Conservation (phyloP, 2,797 vertebrate genomes). For the Chromobotia macracanthus region DNA sequence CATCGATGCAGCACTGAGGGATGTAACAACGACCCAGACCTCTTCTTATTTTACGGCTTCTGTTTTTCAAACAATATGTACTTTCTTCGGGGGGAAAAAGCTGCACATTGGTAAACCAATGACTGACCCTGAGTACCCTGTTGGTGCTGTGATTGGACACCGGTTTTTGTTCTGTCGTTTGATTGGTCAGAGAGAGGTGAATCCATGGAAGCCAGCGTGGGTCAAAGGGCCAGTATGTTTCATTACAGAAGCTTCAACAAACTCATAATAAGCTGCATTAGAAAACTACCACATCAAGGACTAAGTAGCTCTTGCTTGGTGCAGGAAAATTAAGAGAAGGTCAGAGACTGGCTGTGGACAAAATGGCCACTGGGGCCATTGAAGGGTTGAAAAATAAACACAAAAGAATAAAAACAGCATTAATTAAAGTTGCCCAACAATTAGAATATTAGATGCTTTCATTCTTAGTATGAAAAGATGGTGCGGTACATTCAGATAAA, state of each 20-base stretch:
- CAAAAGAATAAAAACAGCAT: slow-evolving; percentile 51
- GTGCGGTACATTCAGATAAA: slow-evolving; percentile 69
- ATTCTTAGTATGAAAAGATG: slow-evolving; percentile 44
- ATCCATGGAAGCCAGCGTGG: not conserved
- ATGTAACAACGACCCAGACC: slow-evolving; percentile 43
- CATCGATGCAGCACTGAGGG: slow-evolving; percentile 59
- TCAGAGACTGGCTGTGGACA: slow-evolving; percentile 17
- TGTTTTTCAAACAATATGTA: slow-evolving; percentile 9
- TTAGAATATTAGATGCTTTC: slow-evolving; percentile 59
- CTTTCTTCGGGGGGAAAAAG: not conserved
- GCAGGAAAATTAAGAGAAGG: slow-evolving; percentile 1
- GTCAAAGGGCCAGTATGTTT: not conserved
- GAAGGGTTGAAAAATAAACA: not conserved
- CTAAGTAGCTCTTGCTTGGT: slow-evolving; percentile 10
- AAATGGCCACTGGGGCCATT: slow-evolving; percentile 7
- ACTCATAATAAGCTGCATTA: not conserved
- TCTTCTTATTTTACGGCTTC: slow-evolving; percentile 13
- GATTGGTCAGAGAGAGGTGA: slow-evolving; percentile 11
- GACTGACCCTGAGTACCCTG: slow-evolving; percentile 2
- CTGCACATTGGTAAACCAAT: not conserved
- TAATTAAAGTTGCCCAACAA: slow-evolving; percentile 60
- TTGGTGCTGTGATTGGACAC: slow-evolving; percentile 14
- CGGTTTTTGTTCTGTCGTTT: not conserved
- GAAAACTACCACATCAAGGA: slow-evolving; percentile 16
- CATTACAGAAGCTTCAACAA: not conserved